Evolutionary conservation across 1,140 invertebrate genomes (phyloP), one percentile per base, ranked within the genome.

Genomic region (Ridgeia piscesae): DNA sequence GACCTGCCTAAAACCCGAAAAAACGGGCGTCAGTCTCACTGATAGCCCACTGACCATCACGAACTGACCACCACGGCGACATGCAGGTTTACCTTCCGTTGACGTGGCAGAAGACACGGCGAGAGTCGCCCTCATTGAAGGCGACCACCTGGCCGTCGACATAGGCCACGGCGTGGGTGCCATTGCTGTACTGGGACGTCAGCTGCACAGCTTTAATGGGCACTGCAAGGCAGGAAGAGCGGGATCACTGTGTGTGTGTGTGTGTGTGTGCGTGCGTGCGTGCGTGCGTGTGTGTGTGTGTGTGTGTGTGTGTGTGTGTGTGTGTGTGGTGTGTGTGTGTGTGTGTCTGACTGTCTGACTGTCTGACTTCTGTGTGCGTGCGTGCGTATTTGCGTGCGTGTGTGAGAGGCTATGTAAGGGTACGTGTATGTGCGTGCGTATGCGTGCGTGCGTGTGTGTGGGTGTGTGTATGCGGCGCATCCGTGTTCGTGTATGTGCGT

Each of bases 101-200:
- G 11, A 89, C 89, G 77, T 92, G 89, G 35, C 92, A 92, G 88
- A 42, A 35, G 88, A 92, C 31, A 17, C 35, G 35, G 9, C 92
- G 88, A n/a, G 35, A 89, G 27, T 92, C 92, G 27, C 88, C 33
- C 50, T 92, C 92, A 9, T 33, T 89, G 88, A 92, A 92, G 33
- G 35, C 17, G 9, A 92, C 88, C 9, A 34, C n/a, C 31, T 92
- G 88, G 8, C 35, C 89, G 35, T 89, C 34, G 27, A 89, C 31
- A 31, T 92, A 92, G 77, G 89, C 88, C 2, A 88, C 35, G 6
- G 77, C 92, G 35, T 92, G 92, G 88, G 88, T 35, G 34, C 89
- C 88, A n/a, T 89, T 89, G 9, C 42, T 34, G 88, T 92, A 34
- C 77, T 35, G 50, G 0, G 92, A 92, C 31, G 89, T 42, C 35